A percentile compares a stretch with the other conserved stretches of the same genome.
phyloP scores from a whole-genome alignment of 2,113 vertebrate species.

The Suricata suricatta region DNA sequence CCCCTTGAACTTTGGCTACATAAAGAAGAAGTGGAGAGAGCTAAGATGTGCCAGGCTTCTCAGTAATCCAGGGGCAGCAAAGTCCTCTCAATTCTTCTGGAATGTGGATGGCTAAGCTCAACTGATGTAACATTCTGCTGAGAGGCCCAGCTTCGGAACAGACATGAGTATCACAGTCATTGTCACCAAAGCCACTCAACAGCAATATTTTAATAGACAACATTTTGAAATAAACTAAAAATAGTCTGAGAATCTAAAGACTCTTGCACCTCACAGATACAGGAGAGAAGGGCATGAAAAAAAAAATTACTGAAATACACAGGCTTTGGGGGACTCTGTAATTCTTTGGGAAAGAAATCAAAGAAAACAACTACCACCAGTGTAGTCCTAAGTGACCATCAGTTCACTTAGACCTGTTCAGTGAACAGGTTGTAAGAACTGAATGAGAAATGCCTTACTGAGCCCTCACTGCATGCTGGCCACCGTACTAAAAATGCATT shows the following conservation, averaged over 20 bases:
- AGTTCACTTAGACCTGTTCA: not conserved
- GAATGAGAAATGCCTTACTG: not conserved
- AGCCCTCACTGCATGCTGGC: not conserved
- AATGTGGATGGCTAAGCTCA: not conserved
- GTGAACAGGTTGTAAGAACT: not conserved
- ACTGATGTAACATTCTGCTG: not conserved
- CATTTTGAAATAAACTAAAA: constrained; percentile 1
- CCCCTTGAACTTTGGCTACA: not conserved
- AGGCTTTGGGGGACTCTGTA: not conserved
- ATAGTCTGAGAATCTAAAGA: not conserved
- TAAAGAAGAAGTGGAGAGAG: not conserved
- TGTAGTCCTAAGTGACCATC: not conserved
- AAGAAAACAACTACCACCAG: not conserved
- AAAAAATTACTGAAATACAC: not conserved
- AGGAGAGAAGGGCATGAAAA: not conserved
- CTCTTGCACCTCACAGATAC: not conserved
- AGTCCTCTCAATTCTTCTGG: not conserved
- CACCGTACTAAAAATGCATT: not conserved
- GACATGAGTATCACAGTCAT: not conserved
- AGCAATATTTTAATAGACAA: not conserved
- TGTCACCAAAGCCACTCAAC: not conserved
- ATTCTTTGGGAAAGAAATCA: not conserved
- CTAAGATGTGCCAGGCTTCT: not conserved
- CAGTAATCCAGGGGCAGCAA: not conserved
- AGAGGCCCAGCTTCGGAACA: not conserved